Conservation (phyloP, 1,140 invertebrate species). For the Acyrthosiphon pisum region DNA sequence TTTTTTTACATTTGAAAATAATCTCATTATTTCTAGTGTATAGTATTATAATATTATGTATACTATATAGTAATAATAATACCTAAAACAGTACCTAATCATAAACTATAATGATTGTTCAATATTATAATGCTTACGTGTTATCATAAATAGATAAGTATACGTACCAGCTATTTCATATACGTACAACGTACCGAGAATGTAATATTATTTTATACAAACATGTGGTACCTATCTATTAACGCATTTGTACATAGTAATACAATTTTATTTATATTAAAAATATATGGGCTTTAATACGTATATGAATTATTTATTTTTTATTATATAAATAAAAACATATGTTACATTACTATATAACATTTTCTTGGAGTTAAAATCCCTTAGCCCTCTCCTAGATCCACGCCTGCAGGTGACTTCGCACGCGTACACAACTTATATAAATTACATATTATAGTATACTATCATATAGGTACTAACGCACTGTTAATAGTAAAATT, state of each 20-base stretch:
- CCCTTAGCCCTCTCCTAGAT: no score
- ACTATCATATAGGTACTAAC: not conserved
- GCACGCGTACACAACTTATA: no score
- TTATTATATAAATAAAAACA: no score
- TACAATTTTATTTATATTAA: no score
- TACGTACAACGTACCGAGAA: not conserved
- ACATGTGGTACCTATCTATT: not conserved
- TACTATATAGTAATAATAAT: not conserved
- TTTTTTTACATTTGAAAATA: not conserved
- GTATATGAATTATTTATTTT: no score
- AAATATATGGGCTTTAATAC: no score
- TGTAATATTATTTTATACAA: not conserved
- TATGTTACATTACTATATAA: no score
- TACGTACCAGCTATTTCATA: not conserved
- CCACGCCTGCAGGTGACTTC: no score
- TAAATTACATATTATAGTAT: not conserved
- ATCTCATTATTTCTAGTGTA: not conserved
- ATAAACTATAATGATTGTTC: not conserved
- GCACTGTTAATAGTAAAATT: not conserved
- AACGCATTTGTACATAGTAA: not conserved
- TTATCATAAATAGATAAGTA: not conserved
- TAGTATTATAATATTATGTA: no score
- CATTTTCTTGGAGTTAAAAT: no score
- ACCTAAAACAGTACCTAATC: not conserved
- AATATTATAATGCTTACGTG: not conserved